phyloP scores from a whole-genome alignment of 2,113 vertebrate genomes.

The Enhydra lutris region DNA sequence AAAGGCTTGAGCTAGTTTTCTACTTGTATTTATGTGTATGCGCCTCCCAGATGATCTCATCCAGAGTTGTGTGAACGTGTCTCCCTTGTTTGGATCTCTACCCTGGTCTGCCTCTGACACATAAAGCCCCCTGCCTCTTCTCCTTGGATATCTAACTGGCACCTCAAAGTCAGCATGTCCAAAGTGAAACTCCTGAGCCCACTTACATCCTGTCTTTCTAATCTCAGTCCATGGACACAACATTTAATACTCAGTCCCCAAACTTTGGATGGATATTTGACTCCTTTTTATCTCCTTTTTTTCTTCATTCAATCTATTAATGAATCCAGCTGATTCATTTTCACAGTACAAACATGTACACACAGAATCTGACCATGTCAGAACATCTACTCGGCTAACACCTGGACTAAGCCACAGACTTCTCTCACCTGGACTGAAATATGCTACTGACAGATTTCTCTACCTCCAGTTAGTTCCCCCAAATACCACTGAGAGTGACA shows the following conservation, averaged over 20 bases:
- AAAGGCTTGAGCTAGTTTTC: slow-evolving; percentile 1
- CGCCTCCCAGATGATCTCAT: slow-evolving; percentile 22
- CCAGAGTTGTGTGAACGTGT: not conserved
- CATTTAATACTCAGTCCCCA: not conserved
- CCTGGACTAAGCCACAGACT: not conserved
- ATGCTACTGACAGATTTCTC: not conserved
- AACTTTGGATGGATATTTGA: not conserved
- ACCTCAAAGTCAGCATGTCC: not conserved
- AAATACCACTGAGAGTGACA: not conserved
- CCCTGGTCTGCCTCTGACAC: not conserved
- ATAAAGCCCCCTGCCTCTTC: not conserved
- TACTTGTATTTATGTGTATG: not conserved
- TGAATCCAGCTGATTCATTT: too few species aligned
- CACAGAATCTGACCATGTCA: not conserved
- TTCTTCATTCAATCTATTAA: not conserved
- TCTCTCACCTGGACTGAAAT: not conserved
- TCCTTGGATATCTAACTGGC: not conserved
- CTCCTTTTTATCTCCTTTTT: not conserved
- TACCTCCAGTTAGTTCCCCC: not conserved
- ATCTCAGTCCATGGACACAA: too few species aligned
- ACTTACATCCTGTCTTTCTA: not conserved
- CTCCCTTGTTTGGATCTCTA: not conserved
- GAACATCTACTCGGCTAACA: not conserved
- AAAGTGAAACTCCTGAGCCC: not conserved
- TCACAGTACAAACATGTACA: not conserved